These are phyloP conservation scores for Amazona vittata DNA, from an alignment of 2,113 vertebrate species.

Conservation along the genomic window DNA sequence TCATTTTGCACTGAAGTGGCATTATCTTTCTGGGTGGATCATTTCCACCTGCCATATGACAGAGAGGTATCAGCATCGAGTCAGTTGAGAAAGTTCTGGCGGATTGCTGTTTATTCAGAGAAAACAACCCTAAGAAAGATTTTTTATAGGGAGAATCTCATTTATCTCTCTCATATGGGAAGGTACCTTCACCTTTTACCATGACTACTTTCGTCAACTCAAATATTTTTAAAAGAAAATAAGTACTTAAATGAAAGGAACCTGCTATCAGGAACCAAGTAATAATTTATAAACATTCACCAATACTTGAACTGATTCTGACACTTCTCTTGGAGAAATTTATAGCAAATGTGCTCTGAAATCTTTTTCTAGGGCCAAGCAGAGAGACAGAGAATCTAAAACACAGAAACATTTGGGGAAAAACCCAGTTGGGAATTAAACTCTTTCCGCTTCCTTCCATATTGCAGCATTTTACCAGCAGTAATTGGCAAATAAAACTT, in stretches of 20 bases:
- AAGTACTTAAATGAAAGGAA: not conserved
- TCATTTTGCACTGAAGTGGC: not conserved
- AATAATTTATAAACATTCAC: not conserved
- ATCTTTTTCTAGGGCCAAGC: not conserved
- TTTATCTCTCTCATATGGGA: not conserved
- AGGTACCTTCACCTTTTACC: not conserved
- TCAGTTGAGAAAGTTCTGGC: not conserved
- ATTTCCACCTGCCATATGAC: not conserved
- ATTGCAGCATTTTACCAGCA: not conserved
- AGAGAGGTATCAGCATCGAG: not conserved
- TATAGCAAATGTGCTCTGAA: not conserved
- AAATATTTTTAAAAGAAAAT: slow-evolving; percentile 10
- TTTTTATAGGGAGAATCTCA: not conserved
- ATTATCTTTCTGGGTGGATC: not conserved
- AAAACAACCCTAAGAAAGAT: not conserved
- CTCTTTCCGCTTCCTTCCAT: not conserved
- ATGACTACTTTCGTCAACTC: not conserved
- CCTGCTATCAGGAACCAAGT: not conserved
- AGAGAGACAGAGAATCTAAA: not conserved
- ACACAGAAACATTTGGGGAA: not conserved
- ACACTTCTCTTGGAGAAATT: not conserved
- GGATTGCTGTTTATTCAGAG: not conserved
- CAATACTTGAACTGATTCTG: slow-evolving; percentile 21
- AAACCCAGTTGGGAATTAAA: not conserved
- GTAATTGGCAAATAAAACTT: not conserved